These are phyloP conservation scores for Bombus pascuorum DNA, from an alignment of 1,140 invertebrate genomes.

Conservation along the genomic window DNA sequence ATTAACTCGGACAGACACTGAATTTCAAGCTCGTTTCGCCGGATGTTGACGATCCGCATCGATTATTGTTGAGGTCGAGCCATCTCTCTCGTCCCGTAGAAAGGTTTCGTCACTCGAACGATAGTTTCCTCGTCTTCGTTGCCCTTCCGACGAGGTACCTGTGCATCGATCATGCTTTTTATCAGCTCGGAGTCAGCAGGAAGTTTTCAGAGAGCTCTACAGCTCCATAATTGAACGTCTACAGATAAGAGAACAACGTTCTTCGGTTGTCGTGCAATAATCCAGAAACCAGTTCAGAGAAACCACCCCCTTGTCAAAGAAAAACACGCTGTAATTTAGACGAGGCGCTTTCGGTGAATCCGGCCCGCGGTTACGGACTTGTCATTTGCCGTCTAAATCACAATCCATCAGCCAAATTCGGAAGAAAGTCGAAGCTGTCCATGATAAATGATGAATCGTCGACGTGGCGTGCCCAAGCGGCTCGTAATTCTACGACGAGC, in stretches of 20 bases:
- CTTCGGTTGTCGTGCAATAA: constrained; percentile 14
- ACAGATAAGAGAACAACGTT: constrained; percentile 2
- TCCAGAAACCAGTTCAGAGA: not conserved
- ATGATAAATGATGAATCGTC: constrained; percentile 61
- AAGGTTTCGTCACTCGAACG: not conserved
- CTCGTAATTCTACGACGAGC: not conserved
- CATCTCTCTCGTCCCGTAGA: not conserved
- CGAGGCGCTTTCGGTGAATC: constrained; percentile 27
- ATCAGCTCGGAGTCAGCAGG: not conserved
- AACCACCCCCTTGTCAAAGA: not conserved
- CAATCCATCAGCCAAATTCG: constrained; percentile 64
- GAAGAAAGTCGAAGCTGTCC: constrained; percentile 66
- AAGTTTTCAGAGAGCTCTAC: constrained; percentile 28
- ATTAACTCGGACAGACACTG: constrained; percentile 29
- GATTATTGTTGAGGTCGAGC: constrained; percentile 27
- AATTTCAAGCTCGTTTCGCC: constrained; percentile 33
- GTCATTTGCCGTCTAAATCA: constrained; percentile 50
- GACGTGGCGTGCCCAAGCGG: not conserved
- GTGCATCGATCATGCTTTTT: constrained; percentile 46
- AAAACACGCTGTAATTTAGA: constrained; percentile 11
- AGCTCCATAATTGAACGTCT: constrained; percentile 11
- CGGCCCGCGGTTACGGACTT: constrained; percentile 19
- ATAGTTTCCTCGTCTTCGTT: too few species aligned
- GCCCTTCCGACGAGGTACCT: not conserved
- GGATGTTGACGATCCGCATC: constrained; percentile 24